Conservation (phyloP, 2,888 invertebrate species). For the Eristalis intricaria region DNA sequence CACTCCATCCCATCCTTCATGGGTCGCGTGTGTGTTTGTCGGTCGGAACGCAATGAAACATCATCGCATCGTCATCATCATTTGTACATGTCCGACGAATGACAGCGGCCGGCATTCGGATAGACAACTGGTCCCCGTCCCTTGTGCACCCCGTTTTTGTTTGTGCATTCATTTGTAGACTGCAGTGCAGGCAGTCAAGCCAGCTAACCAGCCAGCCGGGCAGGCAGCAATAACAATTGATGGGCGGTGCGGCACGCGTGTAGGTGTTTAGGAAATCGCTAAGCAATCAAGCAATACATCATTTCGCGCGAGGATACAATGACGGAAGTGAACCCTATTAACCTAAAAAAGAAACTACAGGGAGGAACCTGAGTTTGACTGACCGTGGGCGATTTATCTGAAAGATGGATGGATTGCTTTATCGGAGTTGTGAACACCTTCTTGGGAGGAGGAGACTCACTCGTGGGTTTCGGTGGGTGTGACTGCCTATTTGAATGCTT, state of each 20-base stretch:
- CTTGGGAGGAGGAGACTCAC: neutral
- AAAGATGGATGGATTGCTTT: constrained; percentile 2
- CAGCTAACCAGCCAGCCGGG: neutral
- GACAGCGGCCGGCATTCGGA: constrained; percentile 55
- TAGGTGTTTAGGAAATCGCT: constrained; percentile 69
- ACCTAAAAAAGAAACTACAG: constrained; percentile 33
- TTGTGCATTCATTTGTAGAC: constrained; percentile 59
- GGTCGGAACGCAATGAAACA: constrained; percentile 37
- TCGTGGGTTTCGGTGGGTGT: neutral
- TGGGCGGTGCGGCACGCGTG: constrained; percentile 49
- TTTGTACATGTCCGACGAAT: constrained; percentile 67
- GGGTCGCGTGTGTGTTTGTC: constrained; percentile 15
- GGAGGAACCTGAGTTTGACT: constrained; percentile 1
- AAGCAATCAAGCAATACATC: constrained; percentile 62
- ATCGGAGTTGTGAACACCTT: neutral
- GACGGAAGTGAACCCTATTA: constrained; percentile 70
- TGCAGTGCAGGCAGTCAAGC: constrained; percentile 9
- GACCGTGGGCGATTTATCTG: constrained; percentile 56
- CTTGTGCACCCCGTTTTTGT: constrained; percentile 1
- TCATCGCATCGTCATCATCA: constrained; percentile 68
- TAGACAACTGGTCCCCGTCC: neutral
- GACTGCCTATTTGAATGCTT: neutral
- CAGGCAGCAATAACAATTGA: constrained; percentile 14
- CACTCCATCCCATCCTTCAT: constrained; percentile 57
- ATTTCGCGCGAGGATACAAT: constrained; percentile 63